Evolutionary conservation across 2,888 invertebrate genomes (phyloP), one percentile per base, ranked within the genome.

Genomic region (Rapana venosa): DNA sequence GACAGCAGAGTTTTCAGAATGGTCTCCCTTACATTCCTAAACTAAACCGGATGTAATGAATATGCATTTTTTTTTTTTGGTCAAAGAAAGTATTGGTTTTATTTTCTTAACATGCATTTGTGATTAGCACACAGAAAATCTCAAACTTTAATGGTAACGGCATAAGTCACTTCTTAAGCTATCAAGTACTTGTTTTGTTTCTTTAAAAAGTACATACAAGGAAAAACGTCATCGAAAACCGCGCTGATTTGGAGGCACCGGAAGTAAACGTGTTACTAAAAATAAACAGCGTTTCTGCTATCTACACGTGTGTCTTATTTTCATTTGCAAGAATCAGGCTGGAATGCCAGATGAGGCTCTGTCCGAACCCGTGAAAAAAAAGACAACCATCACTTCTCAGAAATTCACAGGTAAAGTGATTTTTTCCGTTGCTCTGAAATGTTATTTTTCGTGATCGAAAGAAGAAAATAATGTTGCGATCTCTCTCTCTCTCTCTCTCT

Each of bases 281-380:
- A n/a, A 74, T 90, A 85, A 36, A 66, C 36, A 70, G 36, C 74
- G 85, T 70, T 13, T 88, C 79, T 81, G 81, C 88, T 88, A 77
- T 79, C 58, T 81, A 88, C 88, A 88, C 88, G 88, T 88, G 88
- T 88, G 81, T 47, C 35, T 58, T 32, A 32, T 79, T 79, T 79
- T 79, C 13, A 30, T 30, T 30, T n/a, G 56, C 84, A 84, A 56
- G n/a, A 84, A 58, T n/a, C 56, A 32, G 20, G 77, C 13, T 47
- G 47, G 0, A 20, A 4, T 79, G 11, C 17, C 77, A 5, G 32
- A 15, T 32, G 32, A 79, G 32, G 8, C n/a, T 26, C 26, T 26
- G 77, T n/a, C 77, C 77, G 0, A 32, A 13, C n/a, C 74, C n/a
- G 4, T 13, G 30, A 30, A n/a, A 74, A n/a, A 74, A 30, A 13